phyloP scores from a whole-genome alignment of 64 coral and sea anemone species.

The Pocillopora verrucosa region DNA sequence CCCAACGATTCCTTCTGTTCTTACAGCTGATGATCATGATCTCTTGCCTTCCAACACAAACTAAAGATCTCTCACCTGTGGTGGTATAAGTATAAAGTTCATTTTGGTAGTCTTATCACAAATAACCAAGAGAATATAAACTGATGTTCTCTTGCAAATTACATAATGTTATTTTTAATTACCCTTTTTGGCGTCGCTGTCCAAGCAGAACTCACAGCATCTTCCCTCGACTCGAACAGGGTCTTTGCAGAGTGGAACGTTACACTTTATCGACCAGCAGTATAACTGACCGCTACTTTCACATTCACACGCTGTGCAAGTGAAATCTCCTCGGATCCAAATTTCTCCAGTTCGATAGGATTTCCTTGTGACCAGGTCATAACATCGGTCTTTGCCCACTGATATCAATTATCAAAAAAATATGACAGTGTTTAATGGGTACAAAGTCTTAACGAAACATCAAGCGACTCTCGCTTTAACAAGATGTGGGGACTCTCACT shows the following conservation, averaged over 20 bases:
- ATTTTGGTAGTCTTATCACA: too few species aligned
- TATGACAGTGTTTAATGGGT: neutral
- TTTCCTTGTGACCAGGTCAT: slow-evolving; percentile 51
- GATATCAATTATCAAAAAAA: neutral
- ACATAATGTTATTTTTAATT: neutral
- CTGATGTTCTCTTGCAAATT: too few species aligned
- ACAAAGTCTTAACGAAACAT: too few species aligned
- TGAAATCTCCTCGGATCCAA: slow-evolving; percentile 66
- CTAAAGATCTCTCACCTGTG: too few species aligned
- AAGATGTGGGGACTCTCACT: too few species aligned
- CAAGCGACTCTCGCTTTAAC: too few species aligned
- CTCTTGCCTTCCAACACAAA: too few species aligned
- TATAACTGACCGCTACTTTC: slow-evolving; percentile 24
- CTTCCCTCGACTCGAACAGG: slow-evolving; percentile 45
- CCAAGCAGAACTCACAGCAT: slow-evolving; percentile 67
- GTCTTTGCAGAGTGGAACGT: slow-evolving; percentile 20
- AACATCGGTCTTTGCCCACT: slow-evolving; percentile 24
- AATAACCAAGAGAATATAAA: too few species aligned
- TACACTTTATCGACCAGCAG: slow-evolving; percentile 62
- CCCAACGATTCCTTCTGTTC: too few species aligned
- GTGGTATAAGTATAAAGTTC: too few species aligned
- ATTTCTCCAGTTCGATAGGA: slow-evolving; percentile 54
- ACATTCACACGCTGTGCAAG: slow-evolving; percentile 57
- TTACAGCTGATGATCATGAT: too few species aligned
- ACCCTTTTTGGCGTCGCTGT: slow-evolving; percentile 50